Evolutionary conservation across 2,888 invertebrate species (phyloP).

Genomic region (Mythimna vitellina): DNA sequence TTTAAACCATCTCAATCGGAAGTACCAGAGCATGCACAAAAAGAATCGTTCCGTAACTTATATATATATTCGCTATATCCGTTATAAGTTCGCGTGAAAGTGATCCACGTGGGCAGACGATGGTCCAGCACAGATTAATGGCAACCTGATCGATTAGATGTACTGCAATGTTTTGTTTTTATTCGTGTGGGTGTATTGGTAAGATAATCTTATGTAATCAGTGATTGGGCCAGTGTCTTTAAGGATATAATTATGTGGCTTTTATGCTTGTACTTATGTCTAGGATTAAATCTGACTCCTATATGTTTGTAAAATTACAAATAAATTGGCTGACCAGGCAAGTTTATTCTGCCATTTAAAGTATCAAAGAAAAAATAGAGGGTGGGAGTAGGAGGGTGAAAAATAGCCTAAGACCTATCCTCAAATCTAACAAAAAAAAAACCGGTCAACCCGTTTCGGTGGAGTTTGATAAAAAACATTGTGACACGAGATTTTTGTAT

Average conservation of each 20-base stretch:
- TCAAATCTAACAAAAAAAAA: too few relatives aligned
- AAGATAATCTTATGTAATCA: conserved; percentile 6
- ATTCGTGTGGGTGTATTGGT: conserved; percentile 30
- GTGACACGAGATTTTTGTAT: too few relatives aligned
- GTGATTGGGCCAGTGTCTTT: neutral
- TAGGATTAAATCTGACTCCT: neutral
- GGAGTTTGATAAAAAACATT: too few relatives aligned
- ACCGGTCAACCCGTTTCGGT: too few relatives aligned
- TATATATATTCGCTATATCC: conserved; percentile 50
- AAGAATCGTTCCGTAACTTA: conserved; percentile 65
- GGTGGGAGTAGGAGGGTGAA: too few relatives aligned
- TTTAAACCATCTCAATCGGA: conserved; percentile 46
- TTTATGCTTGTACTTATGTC: too few relatives aligned
- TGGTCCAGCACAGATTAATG: conserved; percentile 57
- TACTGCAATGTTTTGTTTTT: conserved; percentile 6
- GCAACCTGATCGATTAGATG: conserved; percentile 30
- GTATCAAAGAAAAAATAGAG: too few relatives aligned
- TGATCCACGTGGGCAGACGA: conserved; percentile 61
- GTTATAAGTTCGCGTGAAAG: conserved; percentile 71
- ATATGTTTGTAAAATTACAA: neutral
- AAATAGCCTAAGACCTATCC: too few relatives aligned
- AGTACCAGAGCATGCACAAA: conserved; percentile 56
- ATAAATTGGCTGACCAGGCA: too few relatives aligned
- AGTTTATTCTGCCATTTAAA: too few relatives aligned
- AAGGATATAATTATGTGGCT: neutral